Evolutionary conservation across 2,113 vertebrate species (phyloP).

Genomic region (Physeter macrocephalus): DNA sequence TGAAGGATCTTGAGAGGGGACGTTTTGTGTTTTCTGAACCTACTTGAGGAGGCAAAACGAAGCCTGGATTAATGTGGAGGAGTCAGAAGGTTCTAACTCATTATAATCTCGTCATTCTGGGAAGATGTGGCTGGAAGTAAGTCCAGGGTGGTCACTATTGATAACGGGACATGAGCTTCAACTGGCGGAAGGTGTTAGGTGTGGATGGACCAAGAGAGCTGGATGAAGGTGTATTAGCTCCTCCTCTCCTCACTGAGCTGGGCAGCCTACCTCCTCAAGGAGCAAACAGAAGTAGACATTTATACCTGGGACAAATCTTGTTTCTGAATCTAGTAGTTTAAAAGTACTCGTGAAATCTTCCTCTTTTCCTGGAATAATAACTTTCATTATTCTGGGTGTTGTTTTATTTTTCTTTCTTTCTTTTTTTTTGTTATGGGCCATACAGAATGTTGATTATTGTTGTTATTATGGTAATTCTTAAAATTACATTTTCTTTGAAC

Average conservation of each 20-base stretch:
- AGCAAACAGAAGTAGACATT: neutral
- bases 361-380: slow-evolving; percentile 14
- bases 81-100: neutral
- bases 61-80: neutral
- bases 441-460: slow-evolving; percentile 54
- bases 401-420: neutral
- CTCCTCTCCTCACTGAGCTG: neutral
- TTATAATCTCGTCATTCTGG: neutral
- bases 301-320: neutral
- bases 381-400: slow-evolving; percentile 8
- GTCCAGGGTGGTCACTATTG: neutral
- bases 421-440: neutral
- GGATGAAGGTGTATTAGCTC: neutral
- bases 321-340: neutral
- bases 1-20: neutral
- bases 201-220: neutral
- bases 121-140: neutral
- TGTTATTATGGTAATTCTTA: slow-evolving; percentile 66
- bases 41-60: neutral
- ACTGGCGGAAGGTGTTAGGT: neutral
- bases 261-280: neutral
- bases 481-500: slow-evolving; percentile 67
- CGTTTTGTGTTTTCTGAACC: neutral
- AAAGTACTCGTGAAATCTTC: neutral
- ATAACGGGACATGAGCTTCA: neutral